phyloP scores from a whole-genome alignment of 2,797 vertebrate genomes.

The Novumbra hubbsi region DNA sequence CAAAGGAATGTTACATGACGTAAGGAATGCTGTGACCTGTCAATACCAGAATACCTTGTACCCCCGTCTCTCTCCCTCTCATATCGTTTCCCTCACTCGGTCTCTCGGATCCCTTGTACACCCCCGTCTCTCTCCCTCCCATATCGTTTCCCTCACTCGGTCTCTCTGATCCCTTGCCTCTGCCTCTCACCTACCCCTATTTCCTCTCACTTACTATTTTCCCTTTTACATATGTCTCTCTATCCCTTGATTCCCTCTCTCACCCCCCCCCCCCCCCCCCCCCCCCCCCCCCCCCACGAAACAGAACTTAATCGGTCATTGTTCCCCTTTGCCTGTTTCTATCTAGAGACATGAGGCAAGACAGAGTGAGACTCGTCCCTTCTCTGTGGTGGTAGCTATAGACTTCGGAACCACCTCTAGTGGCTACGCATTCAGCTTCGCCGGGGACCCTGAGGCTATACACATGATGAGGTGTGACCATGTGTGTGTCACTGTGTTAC shows the following conservation, averaged over 20 bases:
- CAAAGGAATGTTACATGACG: not conserved
- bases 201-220: constrained; percentile 33
- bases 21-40: constrained; percentile 22
- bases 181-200: not conserved
- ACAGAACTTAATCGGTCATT: not conserved
- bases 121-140: not conserved
- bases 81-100: not conserved
- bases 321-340: constrained; percentile 12
- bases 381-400: constrained; percentile 92
- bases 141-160: not conserved
- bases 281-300: not conserved
- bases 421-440: constrained; percentile 94
- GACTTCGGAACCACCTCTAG: constrained; percentile 96
- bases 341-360: constrained; percentile 79
- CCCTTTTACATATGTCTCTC: constrained; percentile 3
- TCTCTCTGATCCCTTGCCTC: too few relatives aligned
- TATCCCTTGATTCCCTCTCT: not conserved
- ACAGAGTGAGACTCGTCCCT: constrained; percentile 66
- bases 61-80: not conserved
- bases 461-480: constrained; percentile 89
- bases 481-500: not conserved
- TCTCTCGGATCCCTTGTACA: not conserved
- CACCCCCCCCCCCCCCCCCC: not conserved
- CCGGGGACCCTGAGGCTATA: constrained; percentile 88
- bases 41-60: constrained; percentile 35